Evolutionary conservation across 2,113 vertebrate species (phyloP).

Genomic region (Zootoca vivipara): DNA sequence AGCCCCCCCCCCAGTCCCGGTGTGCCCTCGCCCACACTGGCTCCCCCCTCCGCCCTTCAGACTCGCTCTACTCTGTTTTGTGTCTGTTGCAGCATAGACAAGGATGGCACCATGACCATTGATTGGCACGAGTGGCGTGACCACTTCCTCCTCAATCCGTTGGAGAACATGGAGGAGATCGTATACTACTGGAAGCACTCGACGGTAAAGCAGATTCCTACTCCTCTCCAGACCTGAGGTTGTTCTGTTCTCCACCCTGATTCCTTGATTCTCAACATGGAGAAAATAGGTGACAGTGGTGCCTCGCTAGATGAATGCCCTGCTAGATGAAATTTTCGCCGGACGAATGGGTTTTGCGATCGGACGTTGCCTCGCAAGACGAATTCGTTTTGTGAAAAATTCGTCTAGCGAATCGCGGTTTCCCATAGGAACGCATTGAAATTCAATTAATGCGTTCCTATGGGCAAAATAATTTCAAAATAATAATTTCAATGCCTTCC

Average conservation of each 20-base stretch:
- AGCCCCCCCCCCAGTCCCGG: background rate
- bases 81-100: conserved; percentile 80
- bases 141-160: conserved; percentile 87
- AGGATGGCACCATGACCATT: conserved; percentile 88
- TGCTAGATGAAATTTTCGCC: no score
- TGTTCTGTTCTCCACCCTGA: background rate
- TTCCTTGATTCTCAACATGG: background rate
- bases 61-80: background rate
- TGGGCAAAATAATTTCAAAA: no score
- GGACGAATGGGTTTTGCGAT: no score
- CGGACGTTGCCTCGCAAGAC: no score
- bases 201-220: conserved; percentile 68
- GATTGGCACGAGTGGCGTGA: conserved; percentile 93
- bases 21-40: background rate
- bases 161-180: conserved; percentile 87
- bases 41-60: no score
- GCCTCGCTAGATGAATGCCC: no score
- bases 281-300: no score
- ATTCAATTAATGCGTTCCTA: no score
- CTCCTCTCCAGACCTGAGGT: background rate
- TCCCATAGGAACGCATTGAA: no score
- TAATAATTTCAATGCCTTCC: no score
- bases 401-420: no score
- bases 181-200: conserved; percentile 90
- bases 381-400: no score